Base-by-base conservation (phyloP, 2,113 vertebrate genomes). In the Pomatostomus ruficeps region DNA sequence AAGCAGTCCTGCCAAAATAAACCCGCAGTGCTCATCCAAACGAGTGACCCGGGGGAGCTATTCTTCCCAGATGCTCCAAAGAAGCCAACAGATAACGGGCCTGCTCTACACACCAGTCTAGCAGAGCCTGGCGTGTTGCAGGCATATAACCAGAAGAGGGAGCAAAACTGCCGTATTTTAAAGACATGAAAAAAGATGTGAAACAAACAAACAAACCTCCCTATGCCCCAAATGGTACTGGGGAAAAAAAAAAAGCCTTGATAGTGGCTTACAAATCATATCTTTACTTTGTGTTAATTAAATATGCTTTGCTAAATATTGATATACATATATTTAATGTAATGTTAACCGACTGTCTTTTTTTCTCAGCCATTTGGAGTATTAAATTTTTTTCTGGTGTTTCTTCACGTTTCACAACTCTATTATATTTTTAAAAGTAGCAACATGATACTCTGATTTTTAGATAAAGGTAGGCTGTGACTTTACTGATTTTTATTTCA, bases 71-170 rank as follows among this genome's bases (percentile, higher is more conserved):
- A 9, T 14, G 28, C 1, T 33, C 23, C 85, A 40, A 36, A 36
- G 48, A 3, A 0, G 0, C 29, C 8, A 6, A 3, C 12, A 3
- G 22, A 4, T 8, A 20, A 15, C 0, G 0, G 22, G 13, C 9
- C 31, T 9, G 51, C 33, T 59, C 10, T 21, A 33, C 20, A 1
- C 57, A 13, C 58, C 63, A 0, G 0, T 46, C 51, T 2, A 2
- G 7, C 42, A 1, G 12, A 14, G 81, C 21, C 59, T 19, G 42
- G 11, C 3, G 19, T 85, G 85, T 58, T 96, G 73, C 68, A 54
- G 52, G 35, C 26, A 18, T 9, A 26, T 75, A 95, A 54, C 98
- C 98, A 99, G 98, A 91, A 99, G 98, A 98, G 98, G 98, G 98
- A 83, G 97, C 96, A 98, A 97, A 94, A 66, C 80, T 97, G 97